phyloP scores from a whole-genome alignment of 53 echinoderm and acorn worm genomes.

The Astropecten irregularis region DNA sequence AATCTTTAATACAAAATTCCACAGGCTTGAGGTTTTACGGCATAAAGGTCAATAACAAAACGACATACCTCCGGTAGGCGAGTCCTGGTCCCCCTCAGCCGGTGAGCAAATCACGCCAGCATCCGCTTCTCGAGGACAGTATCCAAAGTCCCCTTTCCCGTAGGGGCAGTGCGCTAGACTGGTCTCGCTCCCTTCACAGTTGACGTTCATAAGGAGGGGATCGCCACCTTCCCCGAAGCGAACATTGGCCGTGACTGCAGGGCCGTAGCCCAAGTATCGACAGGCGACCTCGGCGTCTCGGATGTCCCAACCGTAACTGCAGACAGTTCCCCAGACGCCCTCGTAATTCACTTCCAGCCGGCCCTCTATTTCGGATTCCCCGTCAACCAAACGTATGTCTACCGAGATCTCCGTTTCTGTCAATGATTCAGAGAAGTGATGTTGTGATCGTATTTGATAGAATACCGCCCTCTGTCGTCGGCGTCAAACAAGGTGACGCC shows the following conservation, averaged over 20 bases:
- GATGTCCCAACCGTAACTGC: constrained; percentile 64
- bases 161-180: constrained; percentile 46
- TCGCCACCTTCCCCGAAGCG: constrained; percentile 52
- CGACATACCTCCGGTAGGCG: too few relatives aligned
- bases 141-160: not conserved
- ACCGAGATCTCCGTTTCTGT: too few relatives aligned
- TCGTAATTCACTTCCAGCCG: constrained; percentile 59
- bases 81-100: too few relatives aligned
- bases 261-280: constrained; percentile 50
- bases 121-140: constrained; percentile 52
- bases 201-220: constrained; percentile 43
- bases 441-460: too few relatives aligned
- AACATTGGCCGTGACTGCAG: constrained; percentile 27
- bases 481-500: too few relatives aligned
- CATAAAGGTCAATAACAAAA: too few relatives aligned
- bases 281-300: constrained; percentile 66
- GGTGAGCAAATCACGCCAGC: not conserved
- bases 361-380: constrained; percentile 12
- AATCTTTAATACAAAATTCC: too few relatives aligned
- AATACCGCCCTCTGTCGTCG: too few relatives aligned
- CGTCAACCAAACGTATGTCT: constrained; percentile 27
- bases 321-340: constrained; percentile 72
- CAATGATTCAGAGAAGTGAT: too few relatives aligned
- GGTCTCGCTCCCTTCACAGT: constrained; percentile 40
- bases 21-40: too few relatives aligned